Evolutionary conservation across 2,797 vertebrate genomes (phyloP).

Genomic region (Sebastes miniatus): DNA sequence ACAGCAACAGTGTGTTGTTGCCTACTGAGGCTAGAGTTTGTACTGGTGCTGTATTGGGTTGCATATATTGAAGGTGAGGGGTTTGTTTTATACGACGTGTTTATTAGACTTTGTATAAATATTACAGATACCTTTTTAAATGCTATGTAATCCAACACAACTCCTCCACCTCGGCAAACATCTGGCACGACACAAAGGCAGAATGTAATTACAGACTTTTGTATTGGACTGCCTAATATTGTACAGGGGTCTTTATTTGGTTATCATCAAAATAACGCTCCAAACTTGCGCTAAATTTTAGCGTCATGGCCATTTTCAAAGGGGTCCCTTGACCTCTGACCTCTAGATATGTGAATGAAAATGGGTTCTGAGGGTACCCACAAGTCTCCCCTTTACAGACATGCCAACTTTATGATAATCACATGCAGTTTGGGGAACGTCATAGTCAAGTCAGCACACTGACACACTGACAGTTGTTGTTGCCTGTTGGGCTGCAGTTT

Average conservation of each 20-base stretch:
- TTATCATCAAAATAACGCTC: background rate
- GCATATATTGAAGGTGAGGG: background rate
- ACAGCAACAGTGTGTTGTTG: background rate
- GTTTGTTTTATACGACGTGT: background rate
- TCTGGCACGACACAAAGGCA: background rate
- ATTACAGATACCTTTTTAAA: background rate
- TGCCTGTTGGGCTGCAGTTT: too few relatives aligned
- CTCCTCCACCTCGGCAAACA: background rate
- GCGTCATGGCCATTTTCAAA: too few relatives aligned
- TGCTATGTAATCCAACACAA: background rate
- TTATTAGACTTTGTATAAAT: background rate
- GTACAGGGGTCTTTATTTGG: background rate
- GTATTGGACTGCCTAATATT: background rate
- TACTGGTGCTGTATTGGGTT: background rate
- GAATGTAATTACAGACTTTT: background rate
- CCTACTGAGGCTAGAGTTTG: background rate
- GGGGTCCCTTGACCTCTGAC: too few relatives aligned
- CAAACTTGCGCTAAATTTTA: too few relatives aligned
- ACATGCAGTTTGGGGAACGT: too few relatives aligned
- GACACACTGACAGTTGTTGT: too few relatives aligned
- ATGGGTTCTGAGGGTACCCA: too few relatives aligned
- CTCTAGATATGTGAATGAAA: too few relatives aligned
- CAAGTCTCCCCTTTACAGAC: too few relatives aligned
- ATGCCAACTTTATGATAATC: too few relatives aligned
- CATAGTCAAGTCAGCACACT: too few relatives aligned